A percentile compares a stretch with the other conserved stretches of the same genome.
phyloP scores from a whole-genome alignment of 2,888 invertebrate species.

The Yponomeuta cagnagella region DNA sequence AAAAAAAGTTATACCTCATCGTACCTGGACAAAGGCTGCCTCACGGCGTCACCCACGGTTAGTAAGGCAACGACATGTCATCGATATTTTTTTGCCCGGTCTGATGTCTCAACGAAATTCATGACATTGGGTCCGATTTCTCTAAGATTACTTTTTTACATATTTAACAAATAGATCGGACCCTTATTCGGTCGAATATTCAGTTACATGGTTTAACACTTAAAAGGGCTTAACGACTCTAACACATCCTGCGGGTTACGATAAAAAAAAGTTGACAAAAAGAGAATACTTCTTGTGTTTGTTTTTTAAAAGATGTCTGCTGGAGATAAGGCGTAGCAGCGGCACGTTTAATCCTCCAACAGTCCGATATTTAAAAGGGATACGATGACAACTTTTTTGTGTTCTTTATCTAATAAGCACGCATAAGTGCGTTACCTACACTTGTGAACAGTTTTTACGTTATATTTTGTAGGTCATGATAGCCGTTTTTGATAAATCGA shows the following conservation, averaged over 20 bases:
- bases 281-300: conserved; percentile 71
- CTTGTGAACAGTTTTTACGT: conserved; percentile 12
- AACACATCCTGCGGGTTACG: conserved; percentile 76
- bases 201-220: conserved; percentile 76
- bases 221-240: conserved; percentile 76
- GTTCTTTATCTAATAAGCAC: conserved; percentile 64
- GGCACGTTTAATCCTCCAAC: conserved; percentile 71
- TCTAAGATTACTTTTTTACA: conserved; percentile 72
- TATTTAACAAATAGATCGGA: conserved; percentile 74
- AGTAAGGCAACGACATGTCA: conserved; percentile 59
- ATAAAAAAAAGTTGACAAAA: conserved; percentile 73
- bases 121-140: conserved; percentile 73
- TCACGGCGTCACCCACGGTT: conserved; percentile 53
- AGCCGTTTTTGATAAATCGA: background rate
- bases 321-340: conserved; percentile 66
- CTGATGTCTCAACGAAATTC: conserved; percentile 72
- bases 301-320: conserved; percentile 76
- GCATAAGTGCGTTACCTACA: conserved; percentile 21
- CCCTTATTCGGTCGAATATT: conserved; percentile 73
- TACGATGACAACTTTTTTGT: conserved; percentile 73
- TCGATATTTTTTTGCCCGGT: conserved; percentile 63
- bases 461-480: background rate
- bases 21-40: conserved; percentile 50
- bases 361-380: conserved; percentile 75
- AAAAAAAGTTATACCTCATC: conserved; percentile 36